Evolutionary conservation across 1,140 invertebrate species (phyloP).

Genomic region (Bombus huntii): DNA sequence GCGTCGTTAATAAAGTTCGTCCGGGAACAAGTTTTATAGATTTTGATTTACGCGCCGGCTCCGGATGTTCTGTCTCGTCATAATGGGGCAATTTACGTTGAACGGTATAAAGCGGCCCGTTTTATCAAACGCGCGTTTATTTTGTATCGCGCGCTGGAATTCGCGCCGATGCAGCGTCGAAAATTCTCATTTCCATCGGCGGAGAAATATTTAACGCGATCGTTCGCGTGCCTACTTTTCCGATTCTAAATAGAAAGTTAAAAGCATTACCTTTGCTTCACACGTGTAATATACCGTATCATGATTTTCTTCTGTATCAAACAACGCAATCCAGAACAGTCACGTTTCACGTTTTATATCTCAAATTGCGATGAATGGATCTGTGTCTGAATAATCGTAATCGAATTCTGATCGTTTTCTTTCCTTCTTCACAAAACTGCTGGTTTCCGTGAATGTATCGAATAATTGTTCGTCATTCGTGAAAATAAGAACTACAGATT

Average conservation of each 20-base stretch:
- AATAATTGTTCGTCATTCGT: not conserved
- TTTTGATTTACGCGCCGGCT: constrained; percentile 41
- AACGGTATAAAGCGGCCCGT: constrained; percentile 34
- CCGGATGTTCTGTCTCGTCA: constrained; percentile 24
- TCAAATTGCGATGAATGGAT: not conserved
- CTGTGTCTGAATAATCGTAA: not conserved
- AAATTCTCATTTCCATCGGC: not conserved
- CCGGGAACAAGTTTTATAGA: constrained; percentile 36
- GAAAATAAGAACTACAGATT: not conserved
- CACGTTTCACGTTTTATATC: too few relatives aligned
- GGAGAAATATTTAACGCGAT: not conserved
- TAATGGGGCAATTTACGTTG: constrained; percentile 39
- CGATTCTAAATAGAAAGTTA: not conserved
- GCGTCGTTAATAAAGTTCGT: constrained; percentile 53
- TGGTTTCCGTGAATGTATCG: not conserved
- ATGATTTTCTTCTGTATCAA: too few relatives aligned
- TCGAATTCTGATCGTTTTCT: not conserved
- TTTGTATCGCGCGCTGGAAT: not conserved
- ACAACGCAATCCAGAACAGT: too few relatives aligned
- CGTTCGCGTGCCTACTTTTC: not conserved
- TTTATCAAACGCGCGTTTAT: constrained; percentile 34
- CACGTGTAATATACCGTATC: too few relatives aligned
- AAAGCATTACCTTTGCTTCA: too few relatives aligned
- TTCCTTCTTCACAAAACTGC: not conserved
- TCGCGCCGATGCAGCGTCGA: too few relatives aligned